These are phyloP conservation scores for Pelodiscus sinensis DNA, from an alignment of 2,113 vertebrate genomes.

Conservation along the genomic window DNA sequence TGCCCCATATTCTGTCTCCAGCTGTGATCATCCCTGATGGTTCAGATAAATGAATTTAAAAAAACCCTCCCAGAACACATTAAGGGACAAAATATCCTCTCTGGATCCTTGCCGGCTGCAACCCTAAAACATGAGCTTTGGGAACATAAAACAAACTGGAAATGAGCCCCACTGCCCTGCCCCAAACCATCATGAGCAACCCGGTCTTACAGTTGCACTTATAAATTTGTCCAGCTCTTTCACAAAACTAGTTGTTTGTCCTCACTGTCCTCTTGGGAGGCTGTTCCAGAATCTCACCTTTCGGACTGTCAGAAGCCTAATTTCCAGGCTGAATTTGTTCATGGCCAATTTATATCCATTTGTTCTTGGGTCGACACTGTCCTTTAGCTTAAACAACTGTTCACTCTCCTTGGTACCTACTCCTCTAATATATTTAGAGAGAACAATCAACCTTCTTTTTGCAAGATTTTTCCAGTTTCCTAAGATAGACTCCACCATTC, in stretches of 20 bases:
- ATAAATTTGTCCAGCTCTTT: neutral
- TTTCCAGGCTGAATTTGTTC: neutral
- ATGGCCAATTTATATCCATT: neutral
- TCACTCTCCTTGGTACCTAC: neutral
- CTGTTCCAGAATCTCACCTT: neutral
- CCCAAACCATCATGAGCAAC: neutral
- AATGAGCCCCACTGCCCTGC: too few species aligned
- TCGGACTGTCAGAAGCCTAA: neutral
- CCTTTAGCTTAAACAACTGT: neutral
- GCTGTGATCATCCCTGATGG: neutral
- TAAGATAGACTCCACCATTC: neutral
- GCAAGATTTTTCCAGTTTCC: neutral
- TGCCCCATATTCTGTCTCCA: neutral
- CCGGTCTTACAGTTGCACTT: neutral
- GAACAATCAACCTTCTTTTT: neutral
- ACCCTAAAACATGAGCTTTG: neutral
- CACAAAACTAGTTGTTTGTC: neutral
- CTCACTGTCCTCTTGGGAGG: neutral
- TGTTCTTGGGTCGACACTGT: neutral
- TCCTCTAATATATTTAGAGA: neutral
- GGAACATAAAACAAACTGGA: neutral
- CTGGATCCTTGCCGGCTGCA: neutral
- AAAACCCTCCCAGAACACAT: neutral
- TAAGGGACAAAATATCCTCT: neutral
- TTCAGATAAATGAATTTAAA: neutral